phyloP scores from a whole-genome alignment of 2,888 invertebrate species.

The Theodoxus fluviatilis region DNA sequence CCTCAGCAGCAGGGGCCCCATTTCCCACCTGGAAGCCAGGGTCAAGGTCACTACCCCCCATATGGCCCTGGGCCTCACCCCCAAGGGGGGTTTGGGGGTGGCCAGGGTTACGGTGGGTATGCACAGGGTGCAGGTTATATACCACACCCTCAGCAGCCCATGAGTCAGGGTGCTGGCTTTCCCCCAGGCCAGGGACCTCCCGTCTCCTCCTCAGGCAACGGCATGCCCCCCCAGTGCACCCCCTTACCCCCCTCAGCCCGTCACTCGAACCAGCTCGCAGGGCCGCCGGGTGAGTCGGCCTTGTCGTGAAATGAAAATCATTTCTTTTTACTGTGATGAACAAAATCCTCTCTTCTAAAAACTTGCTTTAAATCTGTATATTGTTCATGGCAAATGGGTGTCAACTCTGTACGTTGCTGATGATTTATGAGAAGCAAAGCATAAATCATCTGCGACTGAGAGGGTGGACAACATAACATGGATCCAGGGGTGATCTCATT shows the following conservation, averaged over 20 bases:
- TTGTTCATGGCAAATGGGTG: background rate
- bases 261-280: constrained; percentile 9
- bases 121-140: too few relatives aligned
- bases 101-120: too few relatives aligned
- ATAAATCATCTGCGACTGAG: too few relatives aligned
- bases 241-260: constrained; percentile 30
- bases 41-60: constrained; percentile 24
- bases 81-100: too few relatives aligned
- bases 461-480: too few relatives aligned
- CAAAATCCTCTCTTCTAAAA: too few relatives aligned
- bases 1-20: constrained; percentile 25
- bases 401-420: background rate
- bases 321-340: background rate
- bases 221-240: constrained; percentile 31
- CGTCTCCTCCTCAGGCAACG: constrained; percentile 24
- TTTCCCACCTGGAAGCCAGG: constrained; percentile 24
- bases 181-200: constrained; percentile 21
- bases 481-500: too few relatives aligned
- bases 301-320: background rate
- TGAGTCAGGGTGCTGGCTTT: constrained; percentile 14
- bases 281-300: constrained; percentile 24
- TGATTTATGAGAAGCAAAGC: too few relatives aligned
- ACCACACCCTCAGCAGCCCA: constrained; percentile 16
- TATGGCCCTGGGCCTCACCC: too few relatives aligned
- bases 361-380: too few relatives aligned